Evolutionary conservation across 2,113 vertebrate species (phyloP).

Genomic region (Sebastes fasciatus): DNA sequence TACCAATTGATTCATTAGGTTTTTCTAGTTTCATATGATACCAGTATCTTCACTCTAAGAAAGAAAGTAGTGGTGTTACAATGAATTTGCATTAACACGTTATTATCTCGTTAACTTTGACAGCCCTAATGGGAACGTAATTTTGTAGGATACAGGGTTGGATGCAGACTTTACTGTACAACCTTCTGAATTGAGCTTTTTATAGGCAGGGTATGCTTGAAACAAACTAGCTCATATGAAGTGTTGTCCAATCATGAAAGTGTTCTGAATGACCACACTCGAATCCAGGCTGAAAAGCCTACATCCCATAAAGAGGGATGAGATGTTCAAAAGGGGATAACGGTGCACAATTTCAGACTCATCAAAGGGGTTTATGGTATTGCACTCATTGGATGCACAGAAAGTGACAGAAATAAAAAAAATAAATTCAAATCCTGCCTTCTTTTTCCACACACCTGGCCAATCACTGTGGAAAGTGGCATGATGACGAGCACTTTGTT

Average conservation of each 20-base stretch:
- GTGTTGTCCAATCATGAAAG: neutral
- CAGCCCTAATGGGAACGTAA: no score
- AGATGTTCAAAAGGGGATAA: neutral
- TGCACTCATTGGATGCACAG: neutral
- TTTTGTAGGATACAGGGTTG: no score
- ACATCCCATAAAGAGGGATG: neutral
- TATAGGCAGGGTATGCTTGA: neutral
- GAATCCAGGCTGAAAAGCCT: neutral
- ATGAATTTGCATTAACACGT: no score
- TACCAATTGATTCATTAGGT: no score
- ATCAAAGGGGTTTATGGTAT: neutral
- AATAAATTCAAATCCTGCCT: no score
- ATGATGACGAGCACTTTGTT: no score
- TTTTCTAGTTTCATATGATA: no score
- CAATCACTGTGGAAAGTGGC: no score
- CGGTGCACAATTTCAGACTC: neutral
- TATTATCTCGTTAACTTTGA: no score
- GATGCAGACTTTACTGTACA: neutral
- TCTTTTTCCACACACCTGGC: no score
- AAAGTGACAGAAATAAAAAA: neutral
- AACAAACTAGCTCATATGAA: neutral
- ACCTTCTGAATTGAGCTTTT: neutral
- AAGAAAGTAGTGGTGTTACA: no score
- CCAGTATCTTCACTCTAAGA: no score
- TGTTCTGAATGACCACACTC: neutral